These are phyloP conservation scores for Aleiodes sp. DNA, from an alignment of 1,140 invertebrate species.

Conservation along the genomic window DNA sequence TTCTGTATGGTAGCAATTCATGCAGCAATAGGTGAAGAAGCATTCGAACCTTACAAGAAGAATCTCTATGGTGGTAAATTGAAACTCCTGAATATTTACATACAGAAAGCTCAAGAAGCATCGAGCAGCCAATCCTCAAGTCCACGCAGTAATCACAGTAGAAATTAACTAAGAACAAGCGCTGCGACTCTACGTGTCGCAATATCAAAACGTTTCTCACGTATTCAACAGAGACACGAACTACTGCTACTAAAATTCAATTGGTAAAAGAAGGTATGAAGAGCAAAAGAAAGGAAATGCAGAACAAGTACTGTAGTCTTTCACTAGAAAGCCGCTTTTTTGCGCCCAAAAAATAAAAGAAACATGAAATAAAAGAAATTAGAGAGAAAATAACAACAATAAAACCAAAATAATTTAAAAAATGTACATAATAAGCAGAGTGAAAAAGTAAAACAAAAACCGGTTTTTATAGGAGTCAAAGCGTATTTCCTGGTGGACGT, in stretches of 20 bases:
- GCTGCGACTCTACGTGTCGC: constrained; percentile 55
- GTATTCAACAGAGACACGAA: constrained; percentile 52
- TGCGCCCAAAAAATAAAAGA: neutral
- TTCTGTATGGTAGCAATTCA: constrained; percentile 96
- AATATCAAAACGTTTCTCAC: constrained; percentile 57
- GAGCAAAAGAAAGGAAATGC: neutral
- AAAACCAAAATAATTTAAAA: neutral
- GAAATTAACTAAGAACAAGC: constrained; percentile 55
- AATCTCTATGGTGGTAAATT: constrained; percentile 86
- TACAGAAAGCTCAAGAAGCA: constrained; percentile 70
- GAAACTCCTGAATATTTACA: constrained; percentile 79
- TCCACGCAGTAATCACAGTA: constrained; percentile 55
- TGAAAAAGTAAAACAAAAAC: neutral
- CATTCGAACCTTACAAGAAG: constrained; percentile 80
- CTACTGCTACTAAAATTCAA: constrained; percentile 55
- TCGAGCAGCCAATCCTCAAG: constrained; percentile 59
- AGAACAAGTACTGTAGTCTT: neutral
- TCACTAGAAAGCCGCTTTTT: constrained; percentile 8
- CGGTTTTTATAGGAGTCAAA: neutral
- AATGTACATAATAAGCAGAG: neutral
- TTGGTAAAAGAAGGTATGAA: constrained; percentile 45
- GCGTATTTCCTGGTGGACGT: constrained; percentile 4
- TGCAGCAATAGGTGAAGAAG: constrained; percentile 83
- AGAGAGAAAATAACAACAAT: neutral
- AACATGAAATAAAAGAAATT: neutral